Conservation (phyloP, 2,888 invertebrate species). For the Tinea semifulvella region DNA sequence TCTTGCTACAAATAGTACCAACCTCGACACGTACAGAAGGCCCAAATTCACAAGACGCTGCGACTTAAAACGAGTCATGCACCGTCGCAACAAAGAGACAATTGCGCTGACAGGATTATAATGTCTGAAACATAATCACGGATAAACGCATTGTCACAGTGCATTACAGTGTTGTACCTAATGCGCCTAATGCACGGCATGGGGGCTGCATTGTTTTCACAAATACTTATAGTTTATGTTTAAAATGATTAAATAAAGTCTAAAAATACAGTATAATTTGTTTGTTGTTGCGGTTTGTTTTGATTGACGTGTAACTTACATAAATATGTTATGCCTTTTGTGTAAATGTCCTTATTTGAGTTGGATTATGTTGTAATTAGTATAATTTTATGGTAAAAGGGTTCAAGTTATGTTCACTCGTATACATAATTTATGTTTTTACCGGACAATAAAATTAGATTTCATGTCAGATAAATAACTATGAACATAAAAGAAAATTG, state of each 20-base stretch:
- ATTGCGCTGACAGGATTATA: slow-evolving; percentile 19
- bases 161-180: slow-evolving; percentile 53
- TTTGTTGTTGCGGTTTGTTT: background rate
- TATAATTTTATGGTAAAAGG: slow-evolving; percentile 9
- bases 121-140: slow-evolving; percentile 41
- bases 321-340: slow-evolving; percentile 8
- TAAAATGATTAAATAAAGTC: no score
- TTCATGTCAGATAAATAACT: slow-evolving; percentile 8
- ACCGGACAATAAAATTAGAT: slow-evolving; percentile 8
- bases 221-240: slow-evolving; percentile 9
- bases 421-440: slow-evolving; percentile 9
- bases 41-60: slow-evolving; percentile 23
- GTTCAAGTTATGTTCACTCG: slow-evolving; percentile 6
- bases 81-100: slow-evolving; percentile 1
- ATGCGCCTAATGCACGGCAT: slow-evolving; percentile 62
- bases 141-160: slow-evolving; percentile 58
- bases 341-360: slow-evolving; percentile 7
- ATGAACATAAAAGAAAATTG: slow-evolving; percentile 8
- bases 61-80: background rate
- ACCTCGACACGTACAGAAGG: slow-evolving; percentile 26
- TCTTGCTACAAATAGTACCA: slow-evolving; percentile 59
- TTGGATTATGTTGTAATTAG: slow-evolving; percentile 10
- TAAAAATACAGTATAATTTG: background rate
- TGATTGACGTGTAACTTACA: slow-evolving; percentile 5
- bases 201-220: slow-evolving; percentile 39